Evolutionary conservation across 92 coral and sea anemone genomes (phyloP), one percentile per base, ranked within the genome.

Genomic region (Micromussa lordhowensis): DNA sequence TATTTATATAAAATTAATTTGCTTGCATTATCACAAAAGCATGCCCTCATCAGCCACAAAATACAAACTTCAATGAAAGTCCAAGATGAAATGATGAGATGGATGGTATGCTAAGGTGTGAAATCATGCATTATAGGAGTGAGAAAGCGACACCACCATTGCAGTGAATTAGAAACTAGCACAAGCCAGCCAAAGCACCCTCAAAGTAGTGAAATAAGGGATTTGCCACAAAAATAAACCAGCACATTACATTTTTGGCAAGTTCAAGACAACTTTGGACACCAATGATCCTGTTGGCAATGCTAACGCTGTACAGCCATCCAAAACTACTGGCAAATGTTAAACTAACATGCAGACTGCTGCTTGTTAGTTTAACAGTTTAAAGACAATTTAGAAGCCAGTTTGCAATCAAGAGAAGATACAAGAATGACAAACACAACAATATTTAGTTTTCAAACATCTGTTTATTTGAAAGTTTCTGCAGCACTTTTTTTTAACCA

Each of bases 211-310:
- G 29, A 73, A 87, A 85, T 90, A 81, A 73, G 81, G 69, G 91
- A 57, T 57, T 38, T 34, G 51, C 24, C 9, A 51, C 36, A 73
- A 36, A 48, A 68, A 64, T 59, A 34, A 66, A 76, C 76, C 80
- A 87, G 85, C 68, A 81, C 76, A 38, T 69, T 87, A 22, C n/a
- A 51, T 63, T 53, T n/a, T 68, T 61, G 34, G 77, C 66, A 77
- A 77, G 77, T 86, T 83, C 82, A 66, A 79, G 90, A 92, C 94
- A 85, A 91, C 97, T 94, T 92, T 96, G 96, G 96, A 96, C 98
- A 97, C 98, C 98, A 97, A 93, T 94, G 89, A 91, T 97, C 92
- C 91, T 91, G 91, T 75, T 64, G 89, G 88, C 85, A 78, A 83
- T 91, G 94, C 85, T 75, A 61, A 91, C 88, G 55, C 85, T 53